phyloP scores from a whole-genome alignment of 2,888 invertebrate species.

The Dusona sp. region DNA sequence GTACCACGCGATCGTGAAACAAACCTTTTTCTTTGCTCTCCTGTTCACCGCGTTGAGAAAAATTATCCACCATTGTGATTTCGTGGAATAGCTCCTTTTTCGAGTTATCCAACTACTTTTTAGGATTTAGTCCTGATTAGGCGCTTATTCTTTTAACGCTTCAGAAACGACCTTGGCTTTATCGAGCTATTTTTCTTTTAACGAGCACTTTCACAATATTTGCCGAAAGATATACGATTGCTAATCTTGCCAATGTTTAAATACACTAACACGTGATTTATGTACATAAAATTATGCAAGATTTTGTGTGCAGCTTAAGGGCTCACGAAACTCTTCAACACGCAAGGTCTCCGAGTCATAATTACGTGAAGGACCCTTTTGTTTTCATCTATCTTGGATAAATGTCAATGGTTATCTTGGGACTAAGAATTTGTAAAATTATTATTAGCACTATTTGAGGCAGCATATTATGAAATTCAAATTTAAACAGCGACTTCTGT shows the following conservation, averaged over 20 bases:
- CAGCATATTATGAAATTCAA: neutral
- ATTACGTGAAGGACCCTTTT: constrained; percentile 22
- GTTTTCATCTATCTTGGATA: constrained; percentile 2
- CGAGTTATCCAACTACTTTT: constrained; percentile 4
- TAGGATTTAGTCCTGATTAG: neutral
- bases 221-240: constrained; percentile 16
- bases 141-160: constrained; percentile 1
- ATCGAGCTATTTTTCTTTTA: neutral
- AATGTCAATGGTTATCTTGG: constrained; percentile 30
- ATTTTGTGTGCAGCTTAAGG: constrained; percentile 10
- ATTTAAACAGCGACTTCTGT: neutral
- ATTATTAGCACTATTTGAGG: neutral
- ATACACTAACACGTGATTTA: neutral
- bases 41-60: constrained; percentile 29
- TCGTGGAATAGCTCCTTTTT: constrained; percentile 22
- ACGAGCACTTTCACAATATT: neutral
- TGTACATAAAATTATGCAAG: neutral
- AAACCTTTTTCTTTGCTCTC: constrained; percentile 14
- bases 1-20: constrained; percentile 50
- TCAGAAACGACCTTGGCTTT: constrained; percentile 39
- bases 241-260: constrained; percentile 29
- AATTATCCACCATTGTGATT: constrained; percentile 50
- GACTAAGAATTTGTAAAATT: constrained; percentile 9
- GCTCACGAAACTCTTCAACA: constrained; percentile 42
- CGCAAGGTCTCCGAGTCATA: constrained; percentile 44